Evolutionary conservation across 2,113 vertebrate genomes (phyloP).

Genomic region (Carollia perspicillata): DNA sequence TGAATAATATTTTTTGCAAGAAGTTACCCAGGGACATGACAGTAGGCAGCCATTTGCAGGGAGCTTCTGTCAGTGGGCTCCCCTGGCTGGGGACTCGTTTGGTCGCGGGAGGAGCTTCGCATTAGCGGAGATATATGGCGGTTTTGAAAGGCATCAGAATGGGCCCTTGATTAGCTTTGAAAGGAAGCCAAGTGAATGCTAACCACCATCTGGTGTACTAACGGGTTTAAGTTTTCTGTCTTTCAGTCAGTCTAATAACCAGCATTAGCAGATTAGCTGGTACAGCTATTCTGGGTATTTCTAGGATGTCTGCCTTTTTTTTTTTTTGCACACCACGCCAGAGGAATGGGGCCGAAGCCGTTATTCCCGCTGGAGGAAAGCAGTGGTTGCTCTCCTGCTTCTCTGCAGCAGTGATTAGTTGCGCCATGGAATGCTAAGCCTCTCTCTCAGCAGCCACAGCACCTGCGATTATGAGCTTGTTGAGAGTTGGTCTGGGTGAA

Average conservation of each 20-base stretch:
- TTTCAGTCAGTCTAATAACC: background rate
- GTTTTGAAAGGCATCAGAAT: background rate
- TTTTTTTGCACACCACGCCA: background rate
- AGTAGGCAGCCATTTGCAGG: background rate
- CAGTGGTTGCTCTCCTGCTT: background rate
- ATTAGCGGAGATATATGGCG: background rate
- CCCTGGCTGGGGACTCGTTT: background rate
- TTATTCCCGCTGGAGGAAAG: background rate
- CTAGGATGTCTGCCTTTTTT: background rate
- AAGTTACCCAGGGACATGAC: background rate
- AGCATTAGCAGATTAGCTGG: background rate
- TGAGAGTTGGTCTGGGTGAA: background rate
- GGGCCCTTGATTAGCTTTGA: background rate
- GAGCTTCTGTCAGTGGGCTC: background rate
- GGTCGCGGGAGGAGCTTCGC: background rate
- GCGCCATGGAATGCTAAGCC: background rate
- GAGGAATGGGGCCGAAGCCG: background rate
- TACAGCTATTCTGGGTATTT: background rate
- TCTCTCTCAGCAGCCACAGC: slow-evolving; percentile 9
- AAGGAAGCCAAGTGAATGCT: background rate
- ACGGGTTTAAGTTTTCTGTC: background rate
- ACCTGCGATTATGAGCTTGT: background rate
- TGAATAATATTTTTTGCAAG: background rate
- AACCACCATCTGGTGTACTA: background rate
- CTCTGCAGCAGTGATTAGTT: background rate